Base-by-base conservation (phyloP, 2,797 vertebrate species). In the Chelon auratus region DNA sequence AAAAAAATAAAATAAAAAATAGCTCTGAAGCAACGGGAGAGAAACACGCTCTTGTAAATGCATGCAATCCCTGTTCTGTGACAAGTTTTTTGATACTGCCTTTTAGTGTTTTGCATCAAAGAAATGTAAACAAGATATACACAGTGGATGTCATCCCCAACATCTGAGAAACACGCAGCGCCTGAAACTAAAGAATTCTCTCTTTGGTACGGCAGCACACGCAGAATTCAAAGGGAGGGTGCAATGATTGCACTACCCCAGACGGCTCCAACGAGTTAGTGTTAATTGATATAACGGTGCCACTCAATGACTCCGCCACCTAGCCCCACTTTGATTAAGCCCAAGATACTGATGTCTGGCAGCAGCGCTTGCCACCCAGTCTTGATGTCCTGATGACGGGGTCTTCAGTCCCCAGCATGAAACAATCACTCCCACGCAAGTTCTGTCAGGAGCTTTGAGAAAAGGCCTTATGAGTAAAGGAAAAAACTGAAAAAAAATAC, bases 321-420 rank as follows among this genome's bases (percentile, higher is more conserved):
- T 81, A 91, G 87, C 82, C 24, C 80, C 80, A 86, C 92, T 92
- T 88, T 91, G 87, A 93, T 92, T 90, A 88, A 84, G 65, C 76
- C 43, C 75, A 78, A 78, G 74, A 86, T 80, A 81, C 82, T 78
- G 87, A 85, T 68, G 72, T 80, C 78, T 85, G 62, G 80, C 82
- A 87, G 80, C 43, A 70, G 50, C 17, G 33, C 59, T 67, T 18
- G 0, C 62, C 57, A 70, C 72, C 58, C 54, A 45, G 71, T 65
- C 17, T 68, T 84, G 78, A 86, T 83, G 83, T 85, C 80, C 81
- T 86, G 86, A 90, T 90, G 86, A 89, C 84, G 91, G 80, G 58
- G 81, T 91, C 85, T 72, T 86, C 80, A 86, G 84, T 86, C 71
- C 69, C 58, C 30, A 52, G 22, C 78, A 66, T 78, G 57, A 76